Evolutionary conservation across 2,113 vertebrate species (phyloP), one percentile per base, ranked within the genome.

Genomic region (Chascanopsetta lugubris): DNA sequence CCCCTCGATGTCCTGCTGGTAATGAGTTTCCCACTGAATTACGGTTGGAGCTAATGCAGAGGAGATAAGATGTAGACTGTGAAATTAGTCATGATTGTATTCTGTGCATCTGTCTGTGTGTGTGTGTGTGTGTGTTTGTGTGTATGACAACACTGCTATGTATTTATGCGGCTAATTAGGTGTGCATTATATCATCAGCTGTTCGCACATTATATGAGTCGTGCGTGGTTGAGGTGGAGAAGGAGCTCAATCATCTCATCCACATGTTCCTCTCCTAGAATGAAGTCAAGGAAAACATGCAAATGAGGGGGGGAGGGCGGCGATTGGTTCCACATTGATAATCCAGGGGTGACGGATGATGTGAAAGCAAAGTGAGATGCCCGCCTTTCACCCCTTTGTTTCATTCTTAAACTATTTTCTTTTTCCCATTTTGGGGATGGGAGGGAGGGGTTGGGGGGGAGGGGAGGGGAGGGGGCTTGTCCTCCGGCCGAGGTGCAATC

Each of bases 231-330:
- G 6, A 51, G 53, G 55, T 48, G 58, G 47, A 45, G 3, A n/a
- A 25, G 61, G 55, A 74, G 56, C 13, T 17, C 38, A 42, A 11
- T 73, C 30, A 24, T 58, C 59, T 54, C 38, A 49, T 72, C 49
- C 8, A 4, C 50, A 27, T 46, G 15, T 65, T 49, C 2, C n/a
- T 15, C 46, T 65, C 60, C 20, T 48, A 45, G 30, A 32, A 43
- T 25, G 30, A 60, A 66, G 56, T 78, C 69, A 76, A 64, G 66
- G 61, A 66, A 55, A 57, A 67, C 70, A 84, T 88, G 83, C 79
- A 83, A 86, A 89, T 83, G 75, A 80, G 8, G 67, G 75, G n/a
- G 74, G 82, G 71, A 63, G 71, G 71, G 64, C 50, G 74, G 66
- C 57, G 27, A 38, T 61, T 64, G 3, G 22, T 57, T 71, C 42